Percentiles rank a stretch among this genome's conserved stretches.
These are phyloP conservation scores for Anas bernieri DNA, from an alignment of 2,797 vertebrate species.

Conservation along the genomic window DNA sequence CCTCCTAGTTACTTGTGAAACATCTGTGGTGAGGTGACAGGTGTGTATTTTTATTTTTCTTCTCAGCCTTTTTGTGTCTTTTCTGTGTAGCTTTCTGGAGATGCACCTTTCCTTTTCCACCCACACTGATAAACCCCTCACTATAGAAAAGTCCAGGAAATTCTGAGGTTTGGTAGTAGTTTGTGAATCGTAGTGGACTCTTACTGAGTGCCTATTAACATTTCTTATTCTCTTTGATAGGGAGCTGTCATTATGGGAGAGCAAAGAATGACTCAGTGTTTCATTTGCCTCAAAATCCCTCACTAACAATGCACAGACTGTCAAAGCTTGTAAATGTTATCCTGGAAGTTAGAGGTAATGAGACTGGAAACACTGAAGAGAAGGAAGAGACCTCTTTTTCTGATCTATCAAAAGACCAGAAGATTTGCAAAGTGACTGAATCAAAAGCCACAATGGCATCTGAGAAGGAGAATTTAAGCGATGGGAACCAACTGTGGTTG, in stretches of 20 bases:
- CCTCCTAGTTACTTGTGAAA: fast-evolving
- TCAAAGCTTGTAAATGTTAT: not conserved
- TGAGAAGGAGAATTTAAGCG: conserved; percentile 16
- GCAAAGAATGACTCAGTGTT: not conserved
- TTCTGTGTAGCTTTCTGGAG: not conserved
- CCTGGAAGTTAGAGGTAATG: not conserved
- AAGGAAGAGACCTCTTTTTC: not conserved
- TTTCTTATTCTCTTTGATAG: not conserved
- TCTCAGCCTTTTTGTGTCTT: not conserved
- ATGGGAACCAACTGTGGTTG: fast-evolving
- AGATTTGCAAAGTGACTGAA: not conserved
- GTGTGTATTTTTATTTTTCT: not conserved
- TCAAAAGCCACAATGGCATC: not conserved
- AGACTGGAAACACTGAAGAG: not conserved
- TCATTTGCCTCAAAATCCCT: not conserved
- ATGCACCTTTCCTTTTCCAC: not conserved
- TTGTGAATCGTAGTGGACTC: fast-evolving
- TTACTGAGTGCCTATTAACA: not conserved
- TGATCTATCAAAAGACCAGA: not conserved
- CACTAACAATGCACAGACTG: not conserved
- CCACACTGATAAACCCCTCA: fast-evolving
- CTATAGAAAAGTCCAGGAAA: no score
- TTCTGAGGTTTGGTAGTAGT: not conserved
- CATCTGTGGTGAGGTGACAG: no score
- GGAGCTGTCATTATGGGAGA: not conserved